A percentile compares a stretch with the other conserved stretches of the same genome.
Evolutionary conservation across 2,888 invertebrate genomes (phyloP).

Genomic region (Rotaria macrura): DNA sequence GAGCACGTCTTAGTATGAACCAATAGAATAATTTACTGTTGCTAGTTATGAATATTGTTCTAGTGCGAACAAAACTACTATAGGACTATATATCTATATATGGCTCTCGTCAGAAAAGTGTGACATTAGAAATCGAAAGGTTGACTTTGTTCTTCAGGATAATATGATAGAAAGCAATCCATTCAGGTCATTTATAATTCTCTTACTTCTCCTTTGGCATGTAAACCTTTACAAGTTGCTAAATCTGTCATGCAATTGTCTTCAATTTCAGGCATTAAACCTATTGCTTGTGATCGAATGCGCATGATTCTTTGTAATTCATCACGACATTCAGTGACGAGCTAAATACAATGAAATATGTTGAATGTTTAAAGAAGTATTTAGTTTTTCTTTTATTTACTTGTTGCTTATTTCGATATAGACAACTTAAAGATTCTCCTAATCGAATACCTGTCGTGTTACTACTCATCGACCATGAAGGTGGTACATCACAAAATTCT

Average conservation of each 20-base stretch:
- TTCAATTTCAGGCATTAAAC: constrained; percentile 85
- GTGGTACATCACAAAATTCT: background rate
- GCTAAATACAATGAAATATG: background rate
- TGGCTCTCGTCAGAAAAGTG: background rate
- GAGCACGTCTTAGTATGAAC: too few species aligned
- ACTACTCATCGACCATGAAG: background rate
- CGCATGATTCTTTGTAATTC: constrained; percentile 84
- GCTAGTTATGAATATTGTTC: too few species aligned
- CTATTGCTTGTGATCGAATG: constrained; percentile 78
- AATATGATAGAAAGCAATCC: too few species aligned
- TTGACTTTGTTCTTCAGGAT: too few species aligned
- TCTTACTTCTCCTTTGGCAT: constrained; percentile 62
- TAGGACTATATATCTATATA: too few species aligned
- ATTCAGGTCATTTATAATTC: background rate
- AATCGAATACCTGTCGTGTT: constrained; percentile 35
- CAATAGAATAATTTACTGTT: too few species aligned
- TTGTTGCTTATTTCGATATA: constrained; percentile 24
- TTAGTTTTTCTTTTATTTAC: background rate
- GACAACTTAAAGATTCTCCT: constrained; percentile 55
- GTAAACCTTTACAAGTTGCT: constrained; percentile 68
- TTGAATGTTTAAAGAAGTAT: background rate
- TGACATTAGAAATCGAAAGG: too few species aligned
- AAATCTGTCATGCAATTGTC: constrained; percentile 76
- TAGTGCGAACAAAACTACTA: too few species aligned
- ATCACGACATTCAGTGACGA: constrained; percentile 50